Evolutionary conservation across 1,140 invertebrate genomes (phyloP).

Genomic region (Pygmarrhopalites habei): DNA sequence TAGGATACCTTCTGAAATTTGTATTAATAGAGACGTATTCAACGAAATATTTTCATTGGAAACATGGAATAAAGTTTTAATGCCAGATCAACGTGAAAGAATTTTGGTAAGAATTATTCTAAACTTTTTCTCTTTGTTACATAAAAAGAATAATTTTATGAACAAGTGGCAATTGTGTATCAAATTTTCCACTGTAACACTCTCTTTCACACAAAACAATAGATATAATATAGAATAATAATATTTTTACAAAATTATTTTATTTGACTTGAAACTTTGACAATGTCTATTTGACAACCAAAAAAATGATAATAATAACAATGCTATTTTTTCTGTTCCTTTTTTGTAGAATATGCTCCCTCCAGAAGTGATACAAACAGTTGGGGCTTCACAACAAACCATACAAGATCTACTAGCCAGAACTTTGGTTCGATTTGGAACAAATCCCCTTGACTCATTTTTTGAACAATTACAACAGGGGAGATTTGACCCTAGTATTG

Average conservation of each 20-base stretch:
- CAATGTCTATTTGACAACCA: too few species aligned
- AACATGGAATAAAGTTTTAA: constrained; percentile 34
- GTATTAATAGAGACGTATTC: constrained; percentile 33
- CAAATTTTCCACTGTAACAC: too few species aligned
- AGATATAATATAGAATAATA: too few species aligned
- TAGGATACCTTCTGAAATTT: constrained; percentile 32
- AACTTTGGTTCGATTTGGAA: constrained; percentile 24
- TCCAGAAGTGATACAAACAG: constrained; percentile 18
- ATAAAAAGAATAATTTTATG: too few species aligned
- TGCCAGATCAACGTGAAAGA: constrained; percentile 24
- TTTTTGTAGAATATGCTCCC: constrained; percentile 28
- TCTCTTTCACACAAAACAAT: too few species aligned
- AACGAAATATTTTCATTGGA: constrained; percentile 35
- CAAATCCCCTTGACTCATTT: constrained; percentile 31
- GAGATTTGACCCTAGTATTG: constrained; percentile 30
- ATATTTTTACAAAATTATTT: too few species aligned
- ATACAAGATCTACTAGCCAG: constrained; percentile 27
- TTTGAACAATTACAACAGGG: constrained; percentile 30
- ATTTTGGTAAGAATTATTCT: constrained; percentile 29
- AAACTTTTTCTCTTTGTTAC: too few species aligned
- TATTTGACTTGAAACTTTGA: too few species aligned
- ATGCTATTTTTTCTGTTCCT: too few species aligned
- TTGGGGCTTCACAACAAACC: constrained; percentile 20
- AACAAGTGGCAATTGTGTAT: too few species aligned
- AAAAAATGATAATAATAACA: too few species aligned